phyloP scores from a whole-genome alignment of 2,113 vertebrate species.

The Rhineura floridana region DNA sequence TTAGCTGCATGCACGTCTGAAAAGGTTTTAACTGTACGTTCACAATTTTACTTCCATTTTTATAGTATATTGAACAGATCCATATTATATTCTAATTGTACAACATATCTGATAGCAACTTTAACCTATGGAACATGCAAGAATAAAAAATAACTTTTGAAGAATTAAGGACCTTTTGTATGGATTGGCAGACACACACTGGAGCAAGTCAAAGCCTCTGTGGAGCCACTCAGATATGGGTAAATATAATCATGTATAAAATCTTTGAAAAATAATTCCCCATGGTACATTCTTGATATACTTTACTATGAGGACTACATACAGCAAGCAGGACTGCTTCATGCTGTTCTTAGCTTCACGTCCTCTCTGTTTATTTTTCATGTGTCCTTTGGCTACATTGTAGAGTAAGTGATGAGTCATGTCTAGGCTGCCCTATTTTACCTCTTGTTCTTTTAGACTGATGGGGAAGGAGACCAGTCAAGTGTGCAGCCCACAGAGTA shows the following conservation, averaged over 20 bases:
- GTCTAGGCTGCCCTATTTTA: constrained; percentile 57
- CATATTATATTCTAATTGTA: background rate
- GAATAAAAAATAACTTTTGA: background rate
- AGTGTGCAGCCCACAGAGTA: constrained; percentile 47
- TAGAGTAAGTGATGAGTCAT: constrained; percentile 59
- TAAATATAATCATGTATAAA: constrained; percentile 30
- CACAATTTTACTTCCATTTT: background rate
- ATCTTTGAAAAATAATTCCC: constrained; percentile 24
- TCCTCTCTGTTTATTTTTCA: constrained; percentile 10
- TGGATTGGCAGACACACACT: background rate
- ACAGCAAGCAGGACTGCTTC: constrained; percentile 2
- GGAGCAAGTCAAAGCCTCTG: background rate
- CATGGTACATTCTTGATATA: constrained; percentile 15
- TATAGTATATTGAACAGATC: background rate
- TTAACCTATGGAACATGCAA: background rate
- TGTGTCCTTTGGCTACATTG: constrained; percentile 53
- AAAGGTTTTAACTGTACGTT: background rate
- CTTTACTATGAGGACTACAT: background rate
- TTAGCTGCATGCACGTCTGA: background rate
- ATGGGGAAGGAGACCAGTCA: constrained; percentile 53
- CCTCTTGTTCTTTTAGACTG: constrained; percentile 32
- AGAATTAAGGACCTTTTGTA: background rate
- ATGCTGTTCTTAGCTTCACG: constrained; percentile 15
- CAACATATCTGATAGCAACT: background rate
- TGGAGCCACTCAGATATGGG: background rate